phyloP scores from a whole-genome alignment of 2,888 invertebrate genomes.

The Phlogophora meticulosa region DNA sequence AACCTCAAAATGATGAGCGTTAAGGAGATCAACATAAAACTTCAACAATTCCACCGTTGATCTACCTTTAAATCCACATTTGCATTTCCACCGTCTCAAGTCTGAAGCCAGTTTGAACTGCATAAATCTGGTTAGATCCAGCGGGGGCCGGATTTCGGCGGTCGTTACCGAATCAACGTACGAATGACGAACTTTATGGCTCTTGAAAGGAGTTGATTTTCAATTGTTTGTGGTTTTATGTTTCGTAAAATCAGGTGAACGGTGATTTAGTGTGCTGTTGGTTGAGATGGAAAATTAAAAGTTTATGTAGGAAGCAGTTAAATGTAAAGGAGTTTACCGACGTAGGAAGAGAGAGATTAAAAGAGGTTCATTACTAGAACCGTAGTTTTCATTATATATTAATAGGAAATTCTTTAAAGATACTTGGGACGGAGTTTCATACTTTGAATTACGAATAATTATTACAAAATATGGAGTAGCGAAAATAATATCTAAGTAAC shows the following conservation, averaged over 20 bases:
- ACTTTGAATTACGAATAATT: too few species aligned
- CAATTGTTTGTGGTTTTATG: constrained; percentile 12
- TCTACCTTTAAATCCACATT: constrained; percentile 72
- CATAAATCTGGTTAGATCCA: constrained; percentile 79
- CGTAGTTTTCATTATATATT: too few species aligned
- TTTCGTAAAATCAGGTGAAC: constrained; percentile 2
- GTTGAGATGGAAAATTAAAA: not conserved
- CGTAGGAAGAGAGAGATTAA: not conserved
- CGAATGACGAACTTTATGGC: constrained; percentile 39
- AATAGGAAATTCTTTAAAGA: not conserved
- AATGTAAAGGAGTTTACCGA: too few species aligned
- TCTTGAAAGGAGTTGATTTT: constrained; percentile 39
- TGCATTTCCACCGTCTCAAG: constrained; percentile 71
- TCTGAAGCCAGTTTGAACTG: constrained; percentile 71
- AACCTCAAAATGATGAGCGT: constrained; percentile 31
- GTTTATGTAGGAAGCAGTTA: too few species aligned
- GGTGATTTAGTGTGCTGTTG: not conserved
- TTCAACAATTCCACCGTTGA: constrained; percentile 68
- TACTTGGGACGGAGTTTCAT: rapidly evolving
- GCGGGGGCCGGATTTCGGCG: constrained; percentile 68
- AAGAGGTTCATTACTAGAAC: too few species aligned
- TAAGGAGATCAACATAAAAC: constrained; percentile 65
- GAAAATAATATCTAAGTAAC: too few species aligned
- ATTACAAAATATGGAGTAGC: too few species aligned
- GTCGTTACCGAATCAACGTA: constrained; percentile 60